phyloP scores from a whole-genome alignment of 2,888 invertebrate genomes.

The Notodonta dromedarius region DNA sequence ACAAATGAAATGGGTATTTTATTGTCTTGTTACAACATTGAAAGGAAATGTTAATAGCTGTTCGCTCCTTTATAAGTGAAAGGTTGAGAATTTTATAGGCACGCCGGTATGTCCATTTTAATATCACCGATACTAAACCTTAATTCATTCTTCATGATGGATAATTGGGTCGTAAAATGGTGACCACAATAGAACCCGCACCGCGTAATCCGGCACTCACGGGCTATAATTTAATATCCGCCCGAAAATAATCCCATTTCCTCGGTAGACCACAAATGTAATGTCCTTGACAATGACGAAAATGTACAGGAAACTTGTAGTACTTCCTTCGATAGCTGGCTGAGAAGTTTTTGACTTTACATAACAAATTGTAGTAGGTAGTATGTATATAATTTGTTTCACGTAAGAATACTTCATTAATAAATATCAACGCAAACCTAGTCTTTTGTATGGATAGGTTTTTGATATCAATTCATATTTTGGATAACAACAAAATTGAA shows the following conservation, averaged over 20 bases:
- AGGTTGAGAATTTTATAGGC: conserved; percentile 24
- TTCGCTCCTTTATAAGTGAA: conserved; percentile 23
- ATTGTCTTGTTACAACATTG: conserved; percentile 49
- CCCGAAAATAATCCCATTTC: conserved; percentile 76
- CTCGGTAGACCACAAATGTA: conserved; percentile 53
- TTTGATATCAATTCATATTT: too few relatives aligned
- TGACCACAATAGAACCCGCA: conserved; percentile 72
- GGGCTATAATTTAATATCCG: conserved; percentile 83
- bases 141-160: conserved; percentile 26
- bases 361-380: too few relatives aligned
- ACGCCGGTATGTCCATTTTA: conserved; percentile 24
- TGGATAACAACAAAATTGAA: too few relatives aligned
- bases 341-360: neutral
- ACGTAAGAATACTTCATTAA: too few relatives aligned
- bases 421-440: too few relatives aligned
- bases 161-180: conserved; percentile 53
- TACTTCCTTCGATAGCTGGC: conserved; percentile 25
- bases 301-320: conserved; percentile 25
- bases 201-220: conserved; percentile 64
- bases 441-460: too few relatives aligned
- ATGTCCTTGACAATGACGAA: conserved; percentile 52
- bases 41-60: conserved; percentile 54
- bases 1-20: conserved; percentile 55
- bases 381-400: too few relatives aligned
- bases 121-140: conserved; percentile 22